Evolutionary conservation across 2,888 invertebrate genomes (phyloP), one percentile per base, ranked within the genome.

Genomic region (Clostera curtula): DNA sequence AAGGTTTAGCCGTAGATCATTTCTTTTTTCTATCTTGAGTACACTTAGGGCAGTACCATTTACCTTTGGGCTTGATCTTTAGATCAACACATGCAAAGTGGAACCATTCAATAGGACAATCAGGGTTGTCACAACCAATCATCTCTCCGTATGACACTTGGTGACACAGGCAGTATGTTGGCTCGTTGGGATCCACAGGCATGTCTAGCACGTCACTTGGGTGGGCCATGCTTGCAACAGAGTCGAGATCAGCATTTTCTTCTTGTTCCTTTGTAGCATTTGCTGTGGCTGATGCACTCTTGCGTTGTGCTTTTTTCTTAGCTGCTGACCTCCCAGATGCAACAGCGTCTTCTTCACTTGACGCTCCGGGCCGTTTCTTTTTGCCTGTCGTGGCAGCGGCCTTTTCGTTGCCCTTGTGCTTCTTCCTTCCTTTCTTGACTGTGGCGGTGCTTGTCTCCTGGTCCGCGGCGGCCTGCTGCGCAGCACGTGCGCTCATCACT

Each of bases 141-240:
- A 97, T 97, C 85, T 97, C 95, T 29, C 97, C 97, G 55, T 96
- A 97, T 3, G 96, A 96, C 25, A 94, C 93, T 88, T 98, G 98
- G 73, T 98, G 97, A 62, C 98, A 99, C 18, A 97, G 85, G 69
- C 98, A 99, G 68, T 99, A 99, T 0, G 97, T 98, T 0, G 98
- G 98, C 67, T 99, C 98, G 63, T 98, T 98, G 0, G 98, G 98
- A 85, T 99, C 94, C 0, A 94, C 94, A 0, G 94, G 94, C 94
- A 94, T 94, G 48, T 94, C 94, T 17, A 94, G 77, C 6, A 94
- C 94, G 64, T 94, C 98, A 42, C 96, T 94, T 0, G 95, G 93
- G 76, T 95, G 95, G 1, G 93, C 88, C 62, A 88, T 87, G 25
- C 87, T 86, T 18, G 68, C 76, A 1, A 75, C 77, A 3, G 82